Percentiles rank a stretch among this genome's conserved stretches.
phyloP scores from a whole-genome alignment of 2,888 invertebrate species.

The Drosophila setosimentum region DNA sequence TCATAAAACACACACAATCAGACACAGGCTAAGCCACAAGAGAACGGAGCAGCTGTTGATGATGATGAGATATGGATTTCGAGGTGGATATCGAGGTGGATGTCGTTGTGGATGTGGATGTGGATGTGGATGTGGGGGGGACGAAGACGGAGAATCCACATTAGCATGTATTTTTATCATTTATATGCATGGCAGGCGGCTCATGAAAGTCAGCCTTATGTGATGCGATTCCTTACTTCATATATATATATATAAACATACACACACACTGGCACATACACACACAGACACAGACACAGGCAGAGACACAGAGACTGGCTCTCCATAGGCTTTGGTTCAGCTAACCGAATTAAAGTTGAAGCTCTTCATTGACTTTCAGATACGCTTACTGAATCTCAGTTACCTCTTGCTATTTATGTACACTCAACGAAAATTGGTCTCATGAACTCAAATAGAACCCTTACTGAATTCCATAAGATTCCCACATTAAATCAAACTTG shows the following conservation, averaged over 20 bases:
- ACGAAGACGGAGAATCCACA: slow-evolving; percentile 41
- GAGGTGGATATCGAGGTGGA: slow-evolving; percentile 1
- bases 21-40: slow-evolving; percentile 3
- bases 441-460: not conserved
- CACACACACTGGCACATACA: slow-evolving; percentile 1
- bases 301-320: not conserved
- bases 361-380: slow-evolving; percentile 12
- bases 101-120: not conserved
- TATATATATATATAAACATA: slow-evolving; percentile 18
- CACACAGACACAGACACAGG: not conserved
- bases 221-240: slow-evolving; percentile 28
- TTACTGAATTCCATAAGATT: not conserved
- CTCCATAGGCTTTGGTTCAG: not conserved
- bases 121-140: not conserved
- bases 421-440: not conserved
- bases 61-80: not conserved
- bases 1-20: slow-evolving; percentile 48
- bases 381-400: slow-evolving; percentile 13
- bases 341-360: slow-evolving; percentile 8
- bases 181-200: slow-evolving; percentile 80
- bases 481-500: not conserved
- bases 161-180: slow-evolving; percentile 80
- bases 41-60: slow-evolving; percentile 2
- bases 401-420: not conserved
- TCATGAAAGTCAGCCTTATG: slow-evolving; percentile 72